Percentiles rank a stretch among this genome's conserved stretches.
These are phyloP conservation scores for Passer domesticus DNA, from an alignment of 2,113 vertebrate genomes.

Conservation along the genomic window DNA sequence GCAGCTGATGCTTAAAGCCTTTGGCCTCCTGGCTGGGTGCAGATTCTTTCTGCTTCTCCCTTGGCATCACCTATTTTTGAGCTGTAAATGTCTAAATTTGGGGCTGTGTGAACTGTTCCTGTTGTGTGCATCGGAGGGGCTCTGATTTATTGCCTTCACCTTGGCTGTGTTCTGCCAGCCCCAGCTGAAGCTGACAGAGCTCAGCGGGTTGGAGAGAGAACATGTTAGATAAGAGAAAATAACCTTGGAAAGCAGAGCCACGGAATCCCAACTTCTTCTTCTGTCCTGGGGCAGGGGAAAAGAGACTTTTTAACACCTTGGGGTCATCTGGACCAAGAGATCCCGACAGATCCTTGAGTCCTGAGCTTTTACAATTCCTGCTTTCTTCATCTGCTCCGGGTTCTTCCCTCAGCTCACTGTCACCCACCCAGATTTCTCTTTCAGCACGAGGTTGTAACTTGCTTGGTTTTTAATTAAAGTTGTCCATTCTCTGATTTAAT, in stretches of 20 bases:
- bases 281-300: too few species aligned
- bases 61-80: not conserved
- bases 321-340: too few species aligned
- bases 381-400: not conserved
- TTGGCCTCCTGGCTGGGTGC: not conserved
- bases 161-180: not conserved
- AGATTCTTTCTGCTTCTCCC: not conserved
- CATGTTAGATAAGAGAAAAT: too few species aligned
- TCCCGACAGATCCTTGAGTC: not conserved
- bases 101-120: not conserved
- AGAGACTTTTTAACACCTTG: too few species aligned
- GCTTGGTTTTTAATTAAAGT: constrained; percentile 66
- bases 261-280: too few species aligned
- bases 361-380: not conserved
- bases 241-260: too few species aligned
- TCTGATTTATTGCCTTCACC: not conserved
- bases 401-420: not conserved
- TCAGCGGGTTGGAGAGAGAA: too few species aligned
- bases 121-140: not conserved
- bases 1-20: constrained; percentile 21
- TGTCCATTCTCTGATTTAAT: constrained; percentile 44
- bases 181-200: not conserved
- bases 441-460: not conserved
- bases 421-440: not conserved
- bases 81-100: not conserved